phyloP scores from a whole-genome alignment of 2,113 vertebrate genomes.

The Lampris incognitus region DNA sequence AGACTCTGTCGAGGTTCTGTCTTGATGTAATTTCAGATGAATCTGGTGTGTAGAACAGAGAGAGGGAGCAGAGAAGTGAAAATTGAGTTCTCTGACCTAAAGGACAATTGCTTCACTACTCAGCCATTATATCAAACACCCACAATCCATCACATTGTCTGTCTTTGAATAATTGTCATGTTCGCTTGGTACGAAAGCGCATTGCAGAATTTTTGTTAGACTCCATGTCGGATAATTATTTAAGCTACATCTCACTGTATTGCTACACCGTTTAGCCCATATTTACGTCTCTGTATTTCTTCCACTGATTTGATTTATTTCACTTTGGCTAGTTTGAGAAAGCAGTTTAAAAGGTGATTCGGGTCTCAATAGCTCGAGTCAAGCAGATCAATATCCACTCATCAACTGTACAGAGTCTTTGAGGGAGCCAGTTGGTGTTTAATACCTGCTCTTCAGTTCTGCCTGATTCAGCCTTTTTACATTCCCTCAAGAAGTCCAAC shows the following conservation, averaged over 20 bases:
- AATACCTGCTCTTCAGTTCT: not conserved
- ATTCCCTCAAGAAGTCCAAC: not conserved
- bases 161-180: not conserved
- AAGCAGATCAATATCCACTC: not conserved
- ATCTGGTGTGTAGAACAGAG: conserved; percentile 20
- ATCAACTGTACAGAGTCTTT: not conserved
- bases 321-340: not conserved
- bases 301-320: no score
- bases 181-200: no score
- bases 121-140: conserved; percentile 44
- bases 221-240: not conserved
- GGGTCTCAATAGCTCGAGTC: not conserved
- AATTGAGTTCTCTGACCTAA: conserved; percentile 47
- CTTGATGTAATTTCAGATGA: conserved; percentile 25
- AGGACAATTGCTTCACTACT: conserved; percentile 50
- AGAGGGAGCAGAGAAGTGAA: conserved; percentile 33
- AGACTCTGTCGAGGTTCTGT: conserved; percentile 1
- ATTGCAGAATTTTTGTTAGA: not conserved
- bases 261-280: no score
- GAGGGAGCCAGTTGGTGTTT: not conserved
- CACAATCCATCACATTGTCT: conserved; percentile 13
- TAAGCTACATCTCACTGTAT: not conserved
- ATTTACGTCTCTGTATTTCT: no score
- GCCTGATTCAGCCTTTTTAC: not conserved
- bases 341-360: not conserved